Conservation (phyloP, 2,113 vertebrate species). For the rabbit (Oryctolagus cuniculus) region mOryCun1.1 NC_091442.1:72097501-72098000, state of each 20-base stretch:
- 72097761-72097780: neutral
- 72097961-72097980: neutral
- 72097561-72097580: neutral
- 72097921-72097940: neutral
- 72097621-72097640: neutral
- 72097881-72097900: neutral
- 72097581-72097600: neutral
- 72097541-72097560: neutral
- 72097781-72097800: neutral
- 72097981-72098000: neutral
- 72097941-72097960: neutral
- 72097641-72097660: neutral
- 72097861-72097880: neutral
- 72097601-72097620: neutral
- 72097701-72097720: neutral
- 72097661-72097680: neutral
- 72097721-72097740: neutral
- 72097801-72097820: neutral
- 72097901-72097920: neutral
- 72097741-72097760: neutral
- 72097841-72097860: neutral
- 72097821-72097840: neutral
- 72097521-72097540: neutral
- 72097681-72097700: neutral
- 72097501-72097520: too few species aligned